Evolutionary conservation across 1,140 invertebrate genomes (phyloP), one percentile per base, ranked within the genome.

Genomic region (Helicoverpa zea): DNA sequence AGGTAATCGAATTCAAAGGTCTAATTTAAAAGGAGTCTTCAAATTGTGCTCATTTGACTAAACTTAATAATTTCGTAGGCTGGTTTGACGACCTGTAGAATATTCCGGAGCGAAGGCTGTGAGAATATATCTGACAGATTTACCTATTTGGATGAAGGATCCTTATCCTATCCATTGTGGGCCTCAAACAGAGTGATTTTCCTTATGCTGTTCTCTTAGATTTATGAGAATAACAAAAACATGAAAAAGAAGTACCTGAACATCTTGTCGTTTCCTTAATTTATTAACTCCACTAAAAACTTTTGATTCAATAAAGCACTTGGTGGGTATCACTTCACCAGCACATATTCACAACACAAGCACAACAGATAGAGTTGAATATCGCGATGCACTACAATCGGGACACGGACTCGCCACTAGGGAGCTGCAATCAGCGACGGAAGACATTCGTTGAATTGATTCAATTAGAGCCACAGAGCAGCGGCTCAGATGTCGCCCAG

Each of bases 391-490:
- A 80, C 80, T 63, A 80, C 81, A 43, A 7, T 9, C 35, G 35
- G 35, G 52, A 78, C 68, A 81, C 59, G 18, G 47, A 81, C 61
- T 79, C 68, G 73, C 29, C 51, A 78, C 54, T 74, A 51, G 75
- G 75, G 81, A 85, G 76, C 85, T 80, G 84, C 87, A 91, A 91
- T 92, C 88, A 85, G 83, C 87, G 86, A 88, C 89, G 90, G 90
- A 91, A 90, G 86, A 83, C 86, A 86, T 87, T 91, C 87, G 88
- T 89, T 93, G 86, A 89, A 90, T 92, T 92, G 89, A 94, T 93
- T 90, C 87, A 93, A 94, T 94, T 94, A 93, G 64, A 84, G 61
- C 66, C 64, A 64, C 30, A 68, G 49, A 30, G 77, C 84, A 82
- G 84, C 82, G 81, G 74, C 66, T 79, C 81, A 79, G 83, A 81